Conservation (phyloP, 2,113 vertebrate species). For the Chionis minor region DNA sequence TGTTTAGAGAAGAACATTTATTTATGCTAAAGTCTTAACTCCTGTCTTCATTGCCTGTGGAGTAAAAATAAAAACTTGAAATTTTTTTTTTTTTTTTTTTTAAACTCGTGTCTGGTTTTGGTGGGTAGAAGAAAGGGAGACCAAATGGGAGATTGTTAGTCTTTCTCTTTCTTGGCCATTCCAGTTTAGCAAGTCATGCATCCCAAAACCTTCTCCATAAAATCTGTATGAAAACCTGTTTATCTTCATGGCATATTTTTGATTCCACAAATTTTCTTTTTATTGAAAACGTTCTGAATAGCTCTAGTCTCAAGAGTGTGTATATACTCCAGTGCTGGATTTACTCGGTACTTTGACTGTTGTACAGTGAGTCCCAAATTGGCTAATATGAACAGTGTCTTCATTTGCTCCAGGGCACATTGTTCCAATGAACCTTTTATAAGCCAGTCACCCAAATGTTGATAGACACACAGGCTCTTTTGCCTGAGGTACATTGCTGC, state of each 20-base stretch:
- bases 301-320: not conserved
- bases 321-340: not conserved
- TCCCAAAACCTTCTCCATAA: not conserved
- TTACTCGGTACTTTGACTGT: conserved; percentile 6
- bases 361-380: not conserved
- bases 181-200: not conserved
- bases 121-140: not conserved
- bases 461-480: conserved; percentile 19
- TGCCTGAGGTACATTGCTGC: conserved; percentile 1
- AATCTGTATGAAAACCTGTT: not conserved
- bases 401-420: conserved; percentile 10
- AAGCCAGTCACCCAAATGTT: conserved; percentile 7
- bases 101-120: not conserved
- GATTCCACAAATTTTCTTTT: not conserved
- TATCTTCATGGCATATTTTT: not conserved
- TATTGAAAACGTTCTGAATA: not conserved
- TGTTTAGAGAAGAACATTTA: not conserved
- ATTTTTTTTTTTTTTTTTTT: not conserved
- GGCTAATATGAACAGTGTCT: not conserved
- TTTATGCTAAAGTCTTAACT: not conserved
- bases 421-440: conserved; percentile 30
- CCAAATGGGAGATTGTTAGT: not conserved
- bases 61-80: not conserved
- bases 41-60: not conserved
- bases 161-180: not conserved